phyloP scores from a whole-genome alignment of 2,113 vertebrate genomes.

The Neopipo cinnamomea region DNA sequence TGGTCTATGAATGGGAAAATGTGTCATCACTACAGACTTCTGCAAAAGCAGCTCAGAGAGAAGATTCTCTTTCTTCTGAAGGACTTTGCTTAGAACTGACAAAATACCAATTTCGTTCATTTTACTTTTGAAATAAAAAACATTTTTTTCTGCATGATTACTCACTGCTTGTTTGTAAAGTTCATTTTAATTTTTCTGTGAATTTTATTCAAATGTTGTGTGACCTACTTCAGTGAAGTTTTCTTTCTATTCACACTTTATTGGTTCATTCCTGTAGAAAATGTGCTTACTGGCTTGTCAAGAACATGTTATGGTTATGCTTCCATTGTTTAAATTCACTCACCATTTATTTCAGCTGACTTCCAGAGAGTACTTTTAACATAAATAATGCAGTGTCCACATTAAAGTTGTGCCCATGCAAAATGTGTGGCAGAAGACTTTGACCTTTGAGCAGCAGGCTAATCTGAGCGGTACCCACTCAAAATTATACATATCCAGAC shows the following conservation, averaged over 20 bases:
- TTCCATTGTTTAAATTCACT: background rate
- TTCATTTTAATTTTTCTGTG: background rate
- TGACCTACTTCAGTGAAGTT: background rate
- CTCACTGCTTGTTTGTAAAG: background rate
- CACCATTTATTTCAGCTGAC: background rate
- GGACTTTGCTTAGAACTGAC: background rate
- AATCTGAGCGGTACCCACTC: background rate
- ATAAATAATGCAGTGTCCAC: background rate
- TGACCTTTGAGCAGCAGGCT: background rate
- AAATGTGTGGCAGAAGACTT: background rate
- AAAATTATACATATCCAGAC: background rate
- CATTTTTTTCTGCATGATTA: background rate
- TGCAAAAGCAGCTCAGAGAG: background rate
- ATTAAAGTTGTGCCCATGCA: background rate
- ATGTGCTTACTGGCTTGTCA: background rate
- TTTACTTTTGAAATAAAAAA: background rate
- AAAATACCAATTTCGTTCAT: background rate
- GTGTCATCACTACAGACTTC: background rate
- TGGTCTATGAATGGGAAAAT: background rate
- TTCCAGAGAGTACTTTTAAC: background rate
- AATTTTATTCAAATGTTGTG: background rate
- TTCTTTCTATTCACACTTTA: background rate
- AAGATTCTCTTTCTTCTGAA: background rate
- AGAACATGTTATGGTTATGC: background rate
- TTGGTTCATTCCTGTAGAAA: background rate